Percentiles rank a stretch among this genome's conserved stretches.
phyloP scores from a whole-genome alignment of 2,888 invertebrate species.

The Phengaris alcon region DNA sequence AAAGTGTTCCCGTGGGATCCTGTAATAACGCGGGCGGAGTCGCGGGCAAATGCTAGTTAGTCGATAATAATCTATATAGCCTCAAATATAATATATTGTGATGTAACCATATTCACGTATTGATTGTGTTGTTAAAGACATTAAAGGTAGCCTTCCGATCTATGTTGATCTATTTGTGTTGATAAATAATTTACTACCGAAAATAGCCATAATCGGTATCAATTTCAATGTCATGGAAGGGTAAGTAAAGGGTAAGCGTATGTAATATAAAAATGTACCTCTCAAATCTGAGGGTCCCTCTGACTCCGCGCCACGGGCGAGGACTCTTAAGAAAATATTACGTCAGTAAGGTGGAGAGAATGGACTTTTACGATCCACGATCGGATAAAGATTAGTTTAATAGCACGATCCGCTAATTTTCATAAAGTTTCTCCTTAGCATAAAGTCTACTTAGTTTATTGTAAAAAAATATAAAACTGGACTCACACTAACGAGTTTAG shows the following conservation, averaged over 20 bases:
- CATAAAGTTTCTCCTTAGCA: neutral
- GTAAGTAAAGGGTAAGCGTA: too few relatives aligned
- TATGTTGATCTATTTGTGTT: too few relatives aligned
- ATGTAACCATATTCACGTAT: neutral
- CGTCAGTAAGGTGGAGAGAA: neutral
- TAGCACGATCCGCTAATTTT: neutral
- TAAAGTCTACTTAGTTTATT: neutral
- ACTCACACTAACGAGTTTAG: too few relatives aligned
- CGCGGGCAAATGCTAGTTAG: too few relatives aligned
- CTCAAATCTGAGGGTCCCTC: neutral
- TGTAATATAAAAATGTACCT: neutral
- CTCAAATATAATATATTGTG: too few relatives aligned
- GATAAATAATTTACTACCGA: neutral
- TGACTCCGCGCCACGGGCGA: neutral
- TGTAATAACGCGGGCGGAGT: too few relatives aligned
- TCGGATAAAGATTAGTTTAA: slow-evolving; percentile 12
- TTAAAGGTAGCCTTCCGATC: too few relatives aligned
- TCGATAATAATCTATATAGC: too few relatives aligned
- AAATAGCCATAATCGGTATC: neutral
- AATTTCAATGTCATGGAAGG: neutral
- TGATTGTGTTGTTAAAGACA: too few relatives aligned
- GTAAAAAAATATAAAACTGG: too few relatives aligned
- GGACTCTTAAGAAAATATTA: slow-evolving; percentile 1
- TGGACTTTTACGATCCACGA: slow-evolving; percentile 5
- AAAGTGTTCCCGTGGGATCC: too few relatives aligned